These are phyloP conservation scores for Orientallactaga sibirica DNA, from an alignment of 2,797 vertebrate genomes.

Conservation along the genomic window DNA sequence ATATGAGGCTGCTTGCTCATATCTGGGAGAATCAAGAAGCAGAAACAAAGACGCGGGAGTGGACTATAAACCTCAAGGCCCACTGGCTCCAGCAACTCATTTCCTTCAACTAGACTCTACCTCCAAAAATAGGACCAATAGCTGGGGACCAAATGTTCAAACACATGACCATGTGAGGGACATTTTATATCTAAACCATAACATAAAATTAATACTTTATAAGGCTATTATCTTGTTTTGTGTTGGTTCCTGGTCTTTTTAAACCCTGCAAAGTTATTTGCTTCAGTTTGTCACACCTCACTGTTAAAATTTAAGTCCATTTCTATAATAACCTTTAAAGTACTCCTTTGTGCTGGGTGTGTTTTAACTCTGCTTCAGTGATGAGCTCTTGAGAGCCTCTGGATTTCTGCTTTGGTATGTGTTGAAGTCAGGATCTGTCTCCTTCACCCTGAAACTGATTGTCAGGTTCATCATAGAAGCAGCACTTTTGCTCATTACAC, in stretches of 20 bases:
- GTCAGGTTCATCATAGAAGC: too few species aligned
- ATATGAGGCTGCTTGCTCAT: not conserved
- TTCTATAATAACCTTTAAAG: slow-evolving; percentile 22
- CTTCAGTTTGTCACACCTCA: not conserved
- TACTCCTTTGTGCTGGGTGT: too few species aligned
- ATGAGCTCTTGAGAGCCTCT: too few species aligned
- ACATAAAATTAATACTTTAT: not conserved
- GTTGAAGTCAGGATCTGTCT: too few species aligned
- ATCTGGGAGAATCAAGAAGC: not conserved
- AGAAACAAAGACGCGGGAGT: not conserved
- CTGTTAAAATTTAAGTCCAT: not conserved
- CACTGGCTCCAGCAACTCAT: not conserved
- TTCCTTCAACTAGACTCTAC: not conserved
- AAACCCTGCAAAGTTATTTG: not conserved
- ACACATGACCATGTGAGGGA: too few species aligned
- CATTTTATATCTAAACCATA: too few species aligned
- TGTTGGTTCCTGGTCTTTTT: not conserved
- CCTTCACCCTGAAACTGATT: too few species aligned
- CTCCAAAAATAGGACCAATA: too few species aligned
- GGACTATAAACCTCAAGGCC: not conserved
- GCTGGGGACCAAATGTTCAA: not conserved
- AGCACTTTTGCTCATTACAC: too few species aligned
- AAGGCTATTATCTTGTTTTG: not conserved
- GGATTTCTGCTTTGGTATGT: too few species aligned
- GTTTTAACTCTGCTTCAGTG: too few species aligned